Base-by-base conservation (phyloP, 1,140 invertebrate genomes). In the Drosophila subpulchrella region DNA sequence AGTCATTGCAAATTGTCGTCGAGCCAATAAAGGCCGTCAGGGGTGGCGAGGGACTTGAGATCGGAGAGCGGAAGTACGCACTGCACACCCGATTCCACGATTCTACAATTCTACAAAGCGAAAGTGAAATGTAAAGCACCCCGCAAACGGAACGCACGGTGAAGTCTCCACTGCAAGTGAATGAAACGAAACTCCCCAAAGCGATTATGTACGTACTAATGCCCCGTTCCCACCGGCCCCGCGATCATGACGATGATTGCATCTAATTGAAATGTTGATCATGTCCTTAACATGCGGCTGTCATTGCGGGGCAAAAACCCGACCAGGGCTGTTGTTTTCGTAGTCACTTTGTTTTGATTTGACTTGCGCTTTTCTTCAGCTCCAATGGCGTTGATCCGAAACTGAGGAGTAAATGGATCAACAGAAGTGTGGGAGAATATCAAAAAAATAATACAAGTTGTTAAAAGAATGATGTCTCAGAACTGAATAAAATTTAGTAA, bases 221-320 rank as follows among this genome's bases (percentile, higher is more conserved):
- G 7, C 7, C 47, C 24, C 47, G 30, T 30, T 6, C 47, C 47
- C 46, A 48, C 20, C 11, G 13, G n/a, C 6, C 24, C 24, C 47
- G 3, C 42, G 41, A 32, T 55, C 70, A 79, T 65, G 66, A 54
- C 51, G 61, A 74, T 86, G 83, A 89, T 89, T 89, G 70, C 77
- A 81, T 66, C 47, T 81, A 90, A 89, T 89, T 89, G 84, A 84
- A 89, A 89, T 89, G 85, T 84, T 89, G 84, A 84, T 89, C 71
- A 84, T 89, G 84, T 90, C 84, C 84, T 89, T 89, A 89, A 75
- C 77, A 72, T 84, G 70, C 13, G 41, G 74, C 62, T 72, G 53
- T 74, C 54, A 78, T 74, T 78, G 57, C 62, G 61, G 48, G 27
- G 55, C 67, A 47, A 65, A 65, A 71, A 56, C 44, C 39, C 34